Evolutionary conservation across 2,797 vertebrate genomes (phyloP).

Genomic region (Smutsia gigantea): DNA sequence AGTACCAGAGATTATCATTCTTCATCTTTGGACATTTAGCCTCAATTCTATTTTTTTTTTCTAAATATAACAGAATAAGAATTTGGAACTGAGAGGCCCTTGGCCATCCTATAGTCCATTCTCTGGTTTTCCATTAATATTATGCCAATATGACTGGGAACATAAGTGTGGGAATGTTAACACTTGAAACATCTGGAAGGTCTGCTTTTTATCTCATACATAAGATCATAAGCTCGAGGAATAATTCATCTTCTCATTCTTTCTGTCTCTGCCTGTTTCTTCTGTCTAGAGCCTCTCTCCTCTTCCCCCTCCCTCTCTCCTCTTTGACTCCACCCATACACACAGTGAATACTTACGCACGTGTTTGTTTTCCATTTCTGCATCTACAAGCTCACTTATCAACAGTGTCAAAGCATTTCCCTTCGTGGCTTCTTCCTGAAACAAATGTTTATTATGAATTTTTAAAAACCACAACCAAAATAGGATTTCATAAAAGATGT

Average conservation of each 20-base stretch:
- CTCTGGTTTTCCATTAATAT: conserved; percentile 44
- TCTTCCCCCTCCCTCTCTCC: fast-evolving
- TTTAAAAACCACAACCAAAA: conserved; percentile 79
- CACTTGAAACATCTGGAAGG: neutral
- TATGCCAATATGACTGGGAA: neutral
- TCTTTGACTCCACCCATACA: neutral
- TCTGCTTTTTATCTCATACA: neutral
- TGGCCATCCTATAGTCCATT: neutral
- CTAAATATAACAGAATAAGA: conserved; percentile 48
- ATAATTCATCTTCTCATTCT: neutral
- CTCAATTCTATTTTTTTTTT: conserved; percentile 38
- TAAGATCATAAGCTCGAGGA: neutral
- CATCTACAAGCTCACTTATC: conserved; percentile 78
- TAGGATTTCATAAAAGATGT: conserved; percentile 79
- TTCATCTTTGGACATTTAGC: conserved; percentile 52
- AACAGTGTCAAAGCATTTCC: conserved; percentile 79
- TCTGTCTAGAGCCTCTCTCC: too few relatives aligned
- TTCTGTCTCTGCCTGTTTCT: neutral
- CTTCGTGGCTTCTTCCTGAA: conserved; percentile 78
- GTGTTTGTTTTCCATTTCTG: conserved; percentile 74
- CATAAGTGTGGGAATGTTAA: neutral
- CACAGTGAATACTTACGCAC: conserved; percentile 38
- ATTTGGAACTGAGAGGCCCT: neutral
- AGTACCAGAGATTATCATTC: neutral
- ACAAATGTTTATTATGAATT: conserved; percentile 83